phyloP scores from a whole-genome alignment of 2,888 invertebrate species.

The Stratiomys singularior region DNA sequence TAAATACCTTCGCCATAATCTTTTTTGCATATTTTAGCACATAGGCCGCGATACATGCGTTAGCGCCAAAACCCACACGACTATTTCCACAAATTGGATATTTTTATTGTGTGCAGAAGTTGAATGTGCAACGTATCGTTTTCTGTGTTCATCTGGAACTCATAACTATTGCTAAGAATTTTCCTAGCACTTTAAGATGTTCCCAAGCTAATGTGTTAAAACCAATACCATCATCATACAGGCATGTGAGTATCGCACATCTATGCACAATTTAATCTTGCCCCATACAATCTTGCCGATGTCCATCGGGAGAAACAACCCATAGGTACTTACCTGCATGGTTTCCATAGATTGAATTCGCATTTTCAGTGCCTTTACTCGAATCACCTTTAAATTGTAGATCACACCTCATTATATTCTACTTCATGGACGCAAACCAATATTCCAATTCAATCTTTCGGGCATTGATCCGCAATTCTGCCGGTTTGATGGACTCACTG shows the following conservation, averaged over 20 bases:
- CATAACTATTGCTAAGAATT: background rate
- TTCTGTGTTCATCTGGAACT: background rate
- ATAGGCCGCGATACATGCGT: background rate
- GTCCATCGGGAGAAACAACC: background rate
- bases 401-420: conserved; percentile 43
- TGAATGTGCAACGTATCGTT: conserved; percentile 25
- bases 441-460: conserved; percentile 29
- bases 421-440: conserved; percentile 32
- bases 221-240: conserved; percentile 21
- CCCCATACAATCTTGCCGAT: background rate
- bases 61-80: background rate
- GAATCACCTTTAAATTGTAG: conserved; percentile 28
- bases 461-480: conserved; percentile 30
- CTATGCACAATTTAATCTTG: background rate
- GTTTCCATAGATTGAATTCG: conserved; percentile 6
- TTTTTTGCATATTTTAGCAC: conserved; percentile 1
- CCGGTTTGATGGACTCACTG: conserved; percentile 9
- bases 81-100: conserved; percentile 26
- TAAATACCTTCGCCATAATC: background rate
- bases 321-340: background rate
- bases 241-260: conserved; percentile 12
- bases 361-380: background rate
- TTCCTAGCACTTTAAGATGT: background rate
- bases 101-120: background rate
- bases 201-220: background rate